These are phyloP conservation scores for Drosophila histrio DNA, from an alignment of 2,888 invertebrate genomes.

Conservation along the genomic window DNA sequence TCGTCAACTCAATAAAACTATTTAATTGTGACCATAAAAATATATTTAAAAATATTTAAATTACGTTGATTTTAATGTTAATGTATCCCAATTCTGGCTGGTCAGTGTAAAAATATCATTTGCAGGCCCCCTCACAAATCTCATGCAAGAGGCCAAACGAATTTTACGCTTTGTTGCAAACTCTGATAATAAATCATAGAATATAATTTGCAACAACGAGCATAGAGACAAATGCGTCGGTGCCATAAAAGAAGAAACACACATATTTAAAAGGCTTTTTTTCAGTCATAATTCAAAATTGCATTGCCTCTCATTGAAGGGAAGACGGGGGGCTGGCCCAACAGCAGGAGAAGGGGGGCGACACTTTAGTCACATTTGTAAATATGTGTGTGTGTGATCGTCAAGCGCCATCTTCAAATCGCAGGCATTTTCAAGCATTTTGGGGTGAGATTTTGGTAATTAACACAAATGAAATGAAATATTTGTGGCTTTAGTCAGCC, in stretches of 20 bases:
- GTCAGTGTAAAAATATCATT: conserved; percentile 52
- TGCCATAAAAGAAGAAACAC: conserved; percentile 46
- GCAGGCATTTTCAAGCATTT: conserved; percentile 8
- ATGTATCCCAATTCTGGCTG: conserved; percentile 32
- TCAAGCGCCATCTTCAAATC: conserved; percentile 47
- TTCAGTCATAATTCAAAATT: conserved; percentile 65
- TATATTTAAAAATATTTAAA: too few species aligned
- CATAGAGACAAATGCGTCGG: conserved; percentile 46
- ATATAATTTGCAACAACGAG: conserved; percentile 62
- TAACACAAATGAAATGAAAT: conserved; percentile 67
- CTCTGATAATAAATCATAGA: conserved; percentile 76
- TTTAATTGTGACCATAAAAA: too few species aligned
- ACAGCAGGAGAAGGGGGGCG: not conserved
- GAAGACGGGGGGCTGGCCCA: not conserved
- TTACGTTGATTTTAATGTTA: too few species aligned
- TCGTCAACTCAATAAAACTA: too few species aligned
- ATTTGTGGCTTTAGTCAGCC: conserved; percentile 60
- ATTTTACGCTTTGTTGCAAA: conserved; percentile 78
- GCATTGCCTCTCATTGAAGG: conserved; percentile 14
- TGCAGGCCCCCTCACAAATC: conserved; percentile 9
- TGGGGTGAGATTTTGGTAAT: conserved; percentile 68
- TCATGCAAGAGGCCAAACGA: conserved; percentile 54
- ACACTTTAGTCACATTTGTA: not conserved
- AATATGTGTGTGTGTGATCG: conserved; percentile 31
- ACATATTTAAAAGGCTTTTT: conserved; percentile 47